Evolutionary conservation across 2,797 vertebrate genomes (phyloP), one percentile per base, ranked within the genome.

Genomic region (Australoheros facetus): DNA sequence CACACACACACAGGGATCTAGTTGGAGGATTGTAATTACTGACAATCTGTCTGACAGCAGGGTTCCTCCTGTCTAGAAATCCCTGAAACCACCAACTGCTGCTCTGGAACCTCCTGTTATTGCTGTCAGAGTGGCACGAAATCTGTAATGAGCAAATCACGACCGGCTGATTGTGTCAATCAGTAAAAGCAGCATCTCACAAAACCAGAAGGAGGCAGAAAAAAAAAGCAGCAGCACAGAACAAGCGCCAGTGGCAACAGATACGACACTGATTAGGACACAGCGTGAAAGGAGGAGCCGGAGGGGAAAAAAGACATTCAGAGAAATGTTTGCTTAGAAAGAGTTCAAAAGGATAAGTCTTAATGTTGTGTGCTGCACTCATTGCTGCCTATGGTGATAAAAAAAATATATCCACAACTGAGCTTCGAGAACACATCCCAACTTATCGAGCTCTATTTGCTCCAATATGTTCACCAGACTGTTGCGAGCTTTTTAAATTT

Each of bases 11-110:
- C 23, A 12, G 1, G 2, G 23, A 57, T 74, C 12, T n/a, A 56
- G 32, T 13, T 9, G 4, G 19, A 32, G 82, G 82, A 79, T 81
- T 87, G 72, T 81, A 78, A 84, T 83, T 75, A 82, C 30, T 76
- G 80, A 39, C 84, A 89, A 37, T 82, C 83, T 82, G 42, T 86
- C n/a, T 58, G 66, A 70, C 86, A 82, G 84, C 76, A 77, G 74
- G 84, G 37, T 2, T 75, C 64, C 72, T 73, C 59, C 59, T 66
- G 70, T 74, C 66, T 48, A 37, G 34, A 86, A 86, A 85, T 16
- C 75, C 75, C 78, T 12, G 51, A 74, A 81, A 86, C 75, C 76
- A 72, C 76, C 55, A 78, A 72, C 85, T 79, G 78, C 55, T 85
- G 26, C 30, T 5, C 7, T 54, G 66, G 6, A 76, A 1, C 0